phyloP scores from a whole-genome alignment of 2,113 vertebrate genomes.

The Murina feae region DNA sequence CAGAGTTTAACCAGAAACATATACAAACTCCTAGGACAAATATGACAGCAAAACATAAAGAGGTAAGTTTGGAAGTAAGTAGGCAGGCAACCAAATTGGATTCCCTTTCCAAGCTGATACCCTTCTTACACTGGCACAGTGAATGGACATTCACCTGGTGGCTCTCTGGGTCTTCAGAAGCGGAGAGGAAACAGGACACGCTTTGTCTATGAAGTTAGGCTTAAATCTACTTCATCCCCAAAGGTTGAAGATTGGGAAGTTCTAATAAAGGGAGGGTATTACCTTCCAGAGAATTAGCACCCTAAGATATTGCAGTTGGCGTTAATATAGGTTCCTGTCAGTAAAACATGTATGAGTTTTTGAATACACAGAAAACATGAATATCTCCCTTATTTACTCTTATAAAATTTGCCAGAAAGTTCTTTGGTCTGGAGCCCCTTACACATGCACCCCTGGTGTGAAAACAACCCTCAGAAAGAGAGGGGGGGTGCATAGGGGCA shows the following conservation, averaged over 20 bases:
- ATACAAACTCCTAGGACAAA: background rate
- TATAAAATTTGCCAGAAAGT: background rate
- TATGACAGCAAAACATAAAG: background rate
- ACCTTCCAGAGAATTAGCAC: background rate
- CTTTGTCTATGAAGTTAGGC: background rate
- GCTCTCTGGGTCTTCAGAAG: background rate
- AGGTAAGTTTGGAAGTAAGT: background rate
- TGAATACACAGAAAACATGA: background rate
- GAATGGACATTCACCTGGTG: background rate
- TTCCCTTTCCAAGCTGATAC: background rate
- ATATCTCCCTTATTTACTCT: background rate
- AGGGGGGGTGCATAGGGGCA: background rate
- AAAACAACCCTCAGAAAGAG: background rate
- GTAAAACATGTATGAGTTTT: background rate
- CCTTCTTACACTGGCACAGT: background rate
- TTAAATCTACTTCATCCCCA: background rate
- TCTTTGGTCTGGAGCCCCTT: background rate
- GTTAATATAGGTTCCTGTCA: background rate
- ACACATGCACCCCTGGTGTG: background rate
- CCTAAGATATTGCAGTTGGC: background rate
- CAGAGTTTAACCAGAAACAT: background rate
- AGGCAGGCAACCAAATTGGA: background rate
- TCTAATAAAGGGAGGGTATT: background rate
- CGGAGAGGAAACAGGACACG: background rate
- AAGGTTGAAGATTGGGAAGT: background rate